Conservation (phyloP, 2,113 vertebrate species). For the Forbesichthys agassizii region DNA sequence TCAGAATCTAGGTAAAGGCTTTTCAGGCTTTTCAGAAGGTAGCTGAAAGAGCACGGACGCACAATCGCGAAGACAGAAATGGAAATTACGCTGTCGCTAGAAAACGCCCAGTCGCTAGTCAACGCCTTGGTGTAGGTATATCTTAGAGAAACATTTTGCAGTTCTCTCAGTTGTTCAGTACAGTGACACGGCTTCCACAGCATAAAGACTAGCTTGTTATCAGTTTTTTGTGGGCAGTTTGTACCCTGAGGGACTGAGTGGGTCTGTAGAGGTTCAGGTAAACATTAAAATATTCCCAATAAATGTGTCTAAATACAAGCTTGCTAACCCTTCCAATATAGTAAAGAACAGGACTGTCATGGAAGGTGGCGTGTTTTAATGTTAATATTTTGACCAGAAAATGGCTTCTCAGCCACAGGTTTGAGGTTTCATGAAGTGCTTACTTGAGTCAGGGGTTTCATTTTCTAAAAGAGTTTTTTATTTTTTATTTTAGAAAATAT, state of each 20-base stretch:
- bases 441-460: no score
- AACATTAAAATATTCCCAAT: conserved; percentile 24
- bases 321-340: background rate
- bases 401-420: no score
- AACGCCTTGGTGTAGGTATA: no score
- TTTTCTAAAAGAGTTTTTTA: background rate
- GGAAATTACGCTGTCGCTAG: no score
- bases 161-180: background rate
- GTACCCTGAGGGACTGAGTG: conserved; percentile 42
- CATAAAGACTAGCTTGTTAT: conserved; percentile 35
- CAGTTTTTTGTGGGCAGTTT: conserved; percentile 45
- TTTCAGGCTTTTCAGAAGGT: no score
- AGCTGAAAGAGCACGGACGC: no score
- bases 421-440: no score
- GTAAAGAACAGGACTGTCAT: conserved; percentile 10
- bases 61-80: no score
- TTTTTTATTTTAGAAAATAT: background rate
- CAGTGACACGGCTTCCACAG: conserved; percentile 18
- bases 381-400: no score
- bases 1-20: no score
- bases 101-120: no score
- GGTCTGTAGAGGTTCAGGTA: conserved; percentile 27
- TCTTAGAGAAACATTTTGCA: background rate
- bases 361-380: background rate
- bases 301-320: conserved; percentile 7